Percentiles rank a stretch among this genome's conserved stretches.
Conservation (phyloP, 1,140 invertebrate genomes). For the Calliopsis andreniformis region DNA sequence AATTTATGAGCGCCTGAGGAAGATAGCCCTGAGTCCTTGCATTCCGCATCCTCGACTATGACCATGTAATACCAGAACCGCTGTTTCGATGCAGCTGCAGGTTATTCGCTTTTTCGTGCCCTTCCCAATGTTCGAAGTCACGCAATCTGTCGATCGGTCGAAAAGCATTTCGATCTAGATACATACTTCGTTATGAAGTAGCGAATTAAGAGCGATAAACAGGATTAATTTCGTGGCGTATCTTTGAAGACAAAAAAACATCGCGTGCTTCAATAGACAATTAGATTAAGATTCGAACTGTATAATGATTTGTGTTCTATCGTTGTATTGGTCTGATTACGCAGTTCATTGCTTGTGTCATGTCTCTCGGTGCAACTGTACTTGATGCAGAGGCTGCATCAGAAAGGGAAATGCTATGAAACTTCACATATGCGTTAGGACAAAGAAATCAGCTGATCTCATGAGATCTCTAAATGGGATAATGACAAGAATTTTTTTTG, state of each 20-base stretch:
- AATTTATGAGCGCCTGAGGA: constrained; percentile 26
- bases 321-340: constrained; percentile 5
- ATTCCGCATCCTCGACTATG: constrained; percentile 9
- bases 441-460: constrained; percentile 25
- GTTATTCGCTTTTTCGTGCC: not conserved
- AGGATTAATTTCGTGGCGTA: constrained; percentile 6
- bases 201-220: not conserved
- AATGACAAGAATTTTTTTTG: too few species aligned
- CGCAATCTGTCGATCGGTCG: constrained; percentile 14
- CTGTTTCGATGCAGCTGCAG: not conserved
- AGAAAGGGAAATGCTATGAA: constrained; percentile 21
- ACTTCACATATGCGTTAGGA: constrained; percentile 13
- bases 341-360: not conserved
- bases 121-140: not conserved
- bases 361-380: constrained; percentile 43
- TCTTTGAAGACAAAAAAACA: not conserved
- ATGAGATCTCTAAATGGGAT: too few species aligned
- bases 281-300: not conserved
- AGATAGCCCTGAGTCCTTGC: constrained; percentile 16
- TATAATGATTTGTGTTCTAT: not conserved
- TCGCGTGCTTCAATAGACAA: not conserved
- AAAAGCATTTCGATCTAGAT: not conserved
- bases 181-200: not conserved
- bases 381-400: constrained; percentile 27
- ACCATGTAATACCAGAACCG: not conserved